Percentiles rank a stretch among this genome's conserved stretches.
phyloP scores from a whole-genome alignment of 2,113 vertebrate species.

The Oreotrochilus melanogaster region DNA sequence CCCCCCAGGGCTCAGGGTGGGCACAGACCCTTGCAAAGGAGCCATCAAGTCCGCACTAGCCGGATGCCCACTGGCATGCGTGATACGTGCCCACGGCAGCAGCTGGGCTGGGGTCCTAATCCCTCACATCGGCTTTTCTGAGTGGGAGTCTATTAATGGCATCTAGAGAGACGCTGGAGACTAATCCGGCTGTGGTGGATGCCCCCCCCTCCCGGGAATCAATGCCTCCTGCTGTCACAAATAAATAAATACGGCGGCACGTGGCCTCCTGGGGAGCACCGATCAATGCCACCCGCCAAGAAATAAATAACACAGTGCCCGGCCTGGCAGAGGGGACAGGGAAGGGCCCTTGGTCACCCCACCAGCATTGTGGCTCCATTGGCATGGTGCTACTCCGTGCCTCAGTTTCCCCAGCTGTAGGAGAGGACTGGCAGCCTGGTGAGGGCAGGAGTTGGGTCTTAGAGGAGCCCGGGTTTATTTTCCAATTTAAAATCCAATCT shows the following conservation, averaged over 20 bases:
- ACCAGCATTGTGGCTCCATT: rapidly evolving
- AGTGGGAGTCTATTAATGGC: not conserved
- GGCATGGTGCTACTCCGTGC: rapidly evolving
- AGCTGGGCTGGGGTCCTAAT: not conserved
- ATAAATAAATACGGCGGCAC: constrained; percentile 58
- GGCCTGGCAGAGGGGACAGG: not conserved
- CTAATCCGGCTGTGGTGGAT: not conserved
- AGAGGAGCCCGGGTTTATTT: constrained; percentile 10
- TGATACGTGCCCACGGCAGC: rapidly evolving
- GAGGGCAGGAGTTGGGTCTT: not conserved
- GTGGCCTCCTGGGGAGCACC: not conserved
- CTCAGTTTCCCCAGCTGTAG: not conserved
- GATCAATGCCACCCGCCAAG: constrained; percentile 18
- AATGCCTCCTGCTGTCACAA: constrained; percentile 24
- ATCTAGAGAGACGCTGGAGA: not conserved
- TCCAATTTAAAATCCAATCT: constrained; percentile 81
- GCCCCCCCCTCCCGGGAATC: not conserved
- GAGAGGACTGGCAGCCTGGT: not conserved
- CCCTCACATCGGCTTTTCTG: not conserved
- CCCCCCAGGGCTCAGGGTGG: rapidly evolving
- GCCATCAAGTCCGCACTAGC: rapidly evolving
- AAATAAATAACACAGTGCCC: not conserved
- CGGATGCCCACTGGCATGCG: rapidly evolving
- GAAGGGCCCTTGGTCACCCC: not conserved
- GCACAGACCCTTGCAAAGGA: not conserved